These are phyloP conservation scores for Microtus montanus DNA, from an alignment of 2,113 vertebrate species.

Conservation along the genomic window DNA sequence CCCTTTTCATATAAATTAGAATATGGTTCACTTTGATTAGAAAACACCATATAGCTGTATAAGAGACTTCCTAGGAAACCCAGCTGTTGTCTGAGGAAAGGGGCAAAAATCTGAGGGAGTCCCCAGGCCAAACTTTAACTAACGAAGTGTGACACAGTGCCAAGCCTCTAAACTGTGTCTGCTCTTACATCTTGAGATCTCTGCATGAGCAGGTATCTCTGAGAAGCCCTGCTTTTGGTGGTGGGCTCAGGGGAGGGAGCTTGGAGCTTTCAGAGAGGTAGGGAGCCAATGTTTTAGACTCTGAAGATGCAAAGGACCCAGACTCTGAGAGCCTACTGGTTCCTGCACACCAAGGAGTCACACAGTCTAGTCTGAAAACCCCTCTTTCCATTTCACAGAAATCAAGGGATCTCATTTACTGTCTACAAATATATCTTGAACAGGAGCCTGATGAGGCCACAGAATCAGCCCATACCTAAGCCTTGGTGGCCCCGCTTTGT, in stretches of 20 bases:
- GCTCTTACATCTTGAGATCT: not conserved
- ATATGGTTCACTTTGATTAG: not conserved
- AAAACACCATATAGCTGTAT: not conserved
- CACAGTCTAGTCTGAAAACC: not conserved
- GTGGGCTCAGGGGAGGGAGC: not conserved
- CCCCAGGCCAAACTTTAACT: not conserved
- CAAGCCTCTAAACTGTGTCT: not conserved
- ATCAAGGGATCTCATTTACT: not conserved
- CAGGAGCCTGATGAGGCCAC: not conserved
- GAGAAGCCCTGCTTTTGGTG: not conserved
- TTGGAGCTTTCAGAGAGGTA: not conserved
- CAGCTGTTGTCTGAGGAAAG: not conserved
- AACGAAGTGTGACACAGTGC: not conserved
- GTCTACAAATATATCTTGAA: not conserved
- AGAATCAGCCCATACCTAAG: not conserved
- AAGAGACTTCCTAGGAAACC: not conserved
- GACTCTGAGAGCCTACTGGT: not conserved
- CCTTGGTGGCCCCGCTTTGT: not conserved
- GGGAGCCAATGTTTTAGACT: not conserved
- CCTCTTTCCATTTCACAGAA: slow-evolving; percentile 4
- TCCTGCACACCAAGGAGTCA: not conserved
- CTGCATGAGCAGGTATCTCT: not conserved
- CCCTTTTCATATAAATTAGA: not conserved
- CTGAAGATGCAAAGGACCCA: not conserved
- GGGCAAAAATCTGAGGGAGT: not conserved